Percentiles rank a stretch among this genome's conserved stretches.
These are phyloP conservation scores for Actenoides hombroni DNA, from an alignment of 2,113 vertebrate species.

Conservation along the genomic window DNA sequence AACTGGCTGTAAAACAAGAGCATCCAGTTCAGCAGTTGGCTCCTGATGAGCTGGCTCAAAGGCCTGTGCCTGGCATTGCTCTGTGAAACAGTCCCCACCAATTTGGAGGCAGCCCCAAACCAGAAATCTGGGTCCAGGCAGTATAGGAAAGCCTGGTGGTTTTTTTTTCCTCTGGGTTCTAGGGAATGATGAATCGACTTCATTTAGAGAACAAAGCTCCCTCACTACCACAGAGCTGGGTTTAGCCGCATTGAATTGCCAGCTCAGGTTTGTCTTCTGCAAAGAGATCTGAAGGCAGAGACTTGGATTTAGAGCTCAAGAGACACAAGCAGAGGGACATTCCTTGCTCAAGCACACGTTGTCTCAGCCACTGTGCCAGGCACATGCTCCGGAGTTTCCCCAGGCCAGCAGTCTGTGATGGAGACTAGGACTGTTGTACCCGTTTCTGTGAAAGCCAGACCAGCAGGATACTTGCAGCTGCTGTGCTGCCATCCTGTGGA, in stretches of 20 bases:
- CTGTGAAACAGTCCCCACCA: neutral
- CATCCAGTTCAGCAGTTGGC: conserved; percentile 36
- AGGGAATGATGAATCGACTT: neutral
- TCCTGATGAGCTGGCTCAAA: conserved; percentile 18
- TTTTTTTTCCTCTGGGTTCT: neutral
- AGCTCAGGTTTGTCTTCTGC: neutral
- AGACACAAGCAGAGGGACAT: neutral
- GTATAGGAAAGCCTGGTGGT: neutral
- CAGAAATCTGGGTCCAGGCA: neutral
- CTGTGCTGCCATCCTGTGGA: conserved; percentile 67
- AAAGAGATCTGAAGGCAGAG: neutral
- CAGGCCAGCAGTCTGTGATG: neutral
- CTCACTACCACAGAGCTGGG: neutral
- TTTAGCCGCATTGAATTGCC: neutral
- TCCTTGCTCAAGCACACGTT: neutral
- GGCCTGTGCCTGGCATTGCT: conserved; percentile 42
- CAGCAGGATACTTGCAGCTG: neutral
- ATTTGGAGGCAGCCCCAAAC: neutral
- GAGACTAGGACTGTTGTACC: neutral
- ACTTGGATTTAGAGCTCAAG: neutral
- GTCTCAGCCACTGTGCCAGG: neutral
- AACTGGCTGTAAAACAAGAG: conserved; percentile 73
- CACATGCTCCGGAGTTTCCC: neutral
- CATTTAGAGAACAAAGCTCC: neutral
- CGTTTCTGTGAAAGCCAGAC: neutral